Percentiles rank a stretch among this genome's conserved stretches.
phyloP scores from a whole-genome alignment of 30 jellyfish, hydroid and myxozoan genomes.

The Aurelia aurita complex sp. Pacific region DNA sequence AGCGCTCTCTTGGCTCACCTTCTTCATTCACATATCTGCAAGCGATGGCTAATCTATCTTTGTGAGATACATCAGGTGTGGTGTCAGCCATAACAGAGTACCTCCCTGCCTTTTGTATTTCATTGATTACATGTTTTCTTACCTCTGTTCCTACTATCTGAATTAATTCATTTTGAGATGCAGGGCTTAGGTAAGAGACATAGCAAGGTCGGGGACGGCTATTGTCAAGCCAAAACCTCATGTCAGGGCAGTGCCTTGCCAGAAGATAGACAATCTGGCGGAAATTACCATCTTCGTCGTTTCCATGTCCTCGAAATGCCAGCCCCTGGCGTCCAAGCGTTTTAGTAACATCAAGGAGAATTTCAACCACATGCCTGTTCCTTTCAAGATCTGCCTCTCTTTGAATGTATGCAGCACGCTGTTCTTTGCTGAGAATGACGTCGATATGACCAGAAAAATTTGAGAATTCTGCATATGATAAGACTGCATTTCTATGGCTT shows the following conservation, averaged over 20 bases:
- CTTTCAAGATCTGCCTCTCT: conserved; percentile 1
- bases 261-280: conserved; percentile 21
- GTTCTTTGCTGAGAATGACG: conserved; percentile 23
- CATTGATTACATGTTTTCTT: neutral
- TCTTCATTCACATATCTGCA: conserved; percentile 17
- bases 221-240: conserved; percentile 23
- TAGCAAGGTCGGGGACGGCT: conserved; percentile 10
- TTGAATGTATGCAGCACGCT: neutral
- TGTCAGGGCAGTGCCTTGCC: conserved; percentile 51
- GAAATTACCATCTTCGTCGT: conserved; percentile 28
- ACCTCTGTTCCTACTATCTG: conserved; percentile 31
- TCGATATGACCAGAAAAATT: conserved; percentile 13
- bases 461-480: too few relatives aligned
- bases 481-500: conserved; percentile 26
- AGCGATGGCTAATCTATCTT: conserved; percentile 30
- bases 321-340: conserved; percentile 53
- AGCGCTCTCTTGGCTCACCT: conserved; percentile 28
- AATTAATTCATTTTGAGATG: conserved; percentile 39
- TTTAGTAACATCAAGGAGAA: conserved; percentile 31
- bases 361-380: conserved; percentile 13
- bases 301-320: conserved; percentile 47
- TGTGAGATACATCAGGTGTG: conserved; percentile 40
- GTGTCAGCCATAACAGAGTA: conserved; percentile 32
- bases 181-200: conserved; percentile 19
- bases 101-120: too few relatives aligned